These are phyloP conservation scores for Trisateles emortualis DNA, from an alignment of 2,888 invertebrate genomes.

Conservation along the genomic window DNA sequence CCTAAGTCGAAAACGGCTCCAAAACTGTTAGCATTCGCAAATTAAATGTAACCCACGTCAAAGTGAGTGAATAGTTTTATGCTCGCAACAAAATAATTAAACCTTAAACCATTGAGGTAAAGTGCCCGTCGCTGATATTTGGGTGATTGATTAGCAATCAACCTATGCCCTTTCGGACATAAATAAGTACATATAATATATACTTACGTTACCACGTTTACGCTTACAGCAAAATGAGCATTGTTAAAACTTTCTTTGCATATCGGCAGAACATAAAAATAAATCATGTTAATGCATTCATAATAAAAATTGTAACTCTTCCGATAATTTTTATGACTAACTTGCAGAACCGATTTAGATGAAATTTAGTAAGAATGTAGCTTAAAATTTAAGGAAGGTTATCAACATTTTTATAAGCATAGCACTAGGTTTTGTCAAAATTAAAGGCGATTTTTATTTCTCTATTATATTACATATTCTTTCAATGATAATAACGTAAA, in stretches of 20 bases:
- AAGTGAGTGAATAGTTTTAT: slow-evolving; percentile 81
- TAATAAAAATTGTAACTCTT: too few relatives aligned
- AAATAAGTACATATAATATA: slow-evolving; percentile 3
- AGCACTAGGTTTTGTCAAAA: too few relatives aligned
- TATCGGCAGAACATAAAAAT: neutral
- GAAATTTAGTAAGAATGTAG: too few relatives aligned
- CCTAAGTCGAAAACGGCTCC: slow-evolving; percentile 80
- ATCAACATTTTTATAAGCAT: too few relatives aligned
- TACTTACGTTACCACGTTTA: slow-evolving; percentile 21
- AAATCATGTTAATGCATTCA: too few relatives aligned
- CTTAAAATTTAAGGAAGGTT: too few relatives aligned
- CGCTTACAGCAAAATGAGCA: slow-evolving; percentile 1
- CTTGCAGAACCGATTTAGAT: too few relatives aligned
- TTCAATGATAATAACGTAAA: neutral
- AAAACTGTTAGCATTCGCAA: slow-evolving; percentile 81
- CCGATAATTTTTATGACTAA: too few relatives aligned
- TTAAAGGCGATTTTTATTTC: too few relatives aligned
- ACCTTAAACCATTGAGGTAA: slow-evolving; percentile 46
- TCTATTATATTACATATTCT: neutral
- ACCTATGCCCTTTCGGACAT: slow-evolving; percentile 24
- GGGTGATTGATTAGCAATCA: slow-evolving; percentile 44
- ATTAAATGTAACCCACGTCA: slow-evolving; percentile 85
- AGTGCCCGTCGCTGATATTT: slow-evolving; percentile 53
- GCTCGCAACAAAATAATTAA: slow-evolving; percentile 78
- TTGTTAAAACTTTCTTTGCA: neutral